Evolutionary conservation across 2,888 invertebrate genomes (phyloP).

Genomic region (Caenorhabditis parvicauda): DNA sequence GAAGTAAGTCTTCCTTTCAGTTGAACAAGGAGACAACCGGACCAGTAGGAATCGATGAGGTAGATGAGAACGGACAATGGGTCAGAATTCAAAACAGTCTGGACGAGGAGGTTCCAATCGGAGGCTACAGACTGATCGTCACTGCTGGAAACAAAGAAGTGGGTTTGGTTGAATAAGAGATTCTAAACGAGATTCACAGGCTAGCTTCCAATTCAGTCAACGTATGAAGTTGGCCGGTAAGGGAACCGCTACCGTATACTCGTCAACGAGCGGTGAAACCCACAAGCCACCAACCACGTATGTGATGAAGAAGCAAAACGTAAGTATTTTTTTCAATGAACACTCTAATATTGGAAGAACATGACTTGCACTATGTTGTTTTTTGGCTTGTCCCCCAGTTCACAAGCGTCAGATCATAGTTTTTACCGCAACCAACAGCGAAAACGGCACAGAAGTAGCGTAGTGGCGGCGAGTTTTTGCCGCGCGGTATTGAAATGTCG

Average conservation of each 20-base stretch:
- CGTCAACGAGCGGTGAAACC: slow-evolving; percentile 25
- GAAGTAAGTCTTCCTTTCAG: no score
- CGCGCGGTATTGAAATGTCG: no score
- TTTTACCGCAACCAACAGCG: no score
- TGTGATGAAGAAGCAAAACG: slow-evolving; percentile 41
- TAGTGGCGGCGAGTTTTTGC: no score
- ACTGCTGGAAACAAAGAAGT: slow-evolving; percentile 49
- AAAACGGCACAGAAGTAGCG: no score
- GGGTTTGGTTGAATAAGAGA: slow-evolving; percentile 1
- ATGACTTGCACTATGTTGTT: no score
- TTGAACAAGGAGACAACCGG: slow-evolving; percentile 41
- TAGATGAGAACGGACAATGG: slow-evolving; percentile 49
- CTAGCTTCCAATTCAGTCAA: slow-evolving; percentile 36
- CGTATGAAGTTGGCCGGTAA: slow-evolving; percentile 32
- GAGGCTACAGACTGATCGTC: slow-evolving; percentile 45
- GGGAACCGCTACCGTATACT: slow-evolving; percentile 29
- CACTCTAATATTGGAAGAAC: no score
- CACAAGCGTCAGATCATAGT: no score
- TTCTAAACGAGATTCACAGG: slow-evolving; percentile 1
- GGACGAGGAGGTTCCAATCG: slow-evolving; percentile 52
- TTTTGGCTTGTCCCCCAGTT: no score
- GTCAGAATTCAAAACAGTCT: slow-evolving; percentile 50
- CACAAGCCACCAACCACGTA: slow-evolving; percentile 27
- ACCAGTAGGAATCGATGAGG: slow-evolving; percentile 46
- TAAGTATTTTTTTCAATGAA: slow-evolving; percentile 1